Evolutionary conservation across 2,888 invertebrate genomes (phyloP).

Genomic region (Diogma glabrata): DNA sequence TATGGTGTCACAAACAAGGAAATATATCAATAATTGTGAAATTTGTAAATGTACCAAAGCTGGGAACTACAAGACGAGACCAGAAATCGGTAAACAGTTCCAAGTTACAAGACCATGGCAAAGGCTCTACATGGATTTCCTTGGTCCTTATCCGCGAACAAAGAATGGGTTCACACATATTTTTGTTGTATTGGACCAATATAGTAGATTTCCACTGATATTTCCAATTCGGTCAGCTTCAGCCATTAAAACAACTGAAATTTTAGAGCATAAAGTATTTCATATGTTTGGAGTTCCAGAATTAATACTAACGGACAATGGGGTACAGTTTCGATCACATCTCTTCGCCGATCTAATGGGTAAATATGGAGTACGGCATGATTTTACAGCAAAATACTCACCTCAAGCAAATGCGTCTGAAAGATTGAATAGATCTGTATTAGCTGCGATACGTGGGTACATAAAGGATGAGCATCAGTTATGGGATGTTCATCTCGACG

Average conservation of each 20-base stretch:
- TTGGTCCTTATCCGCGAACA: constrained; percentile 7
- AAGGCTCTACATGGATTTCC: constrained; percentile 5
- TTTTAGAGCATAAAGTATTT: background rate
- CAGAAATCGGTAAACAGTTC: background rate
- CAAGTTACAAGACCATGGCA: background rate
- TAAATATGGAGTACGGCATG: too few species aligned
- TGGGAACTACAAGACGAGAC: background rate
- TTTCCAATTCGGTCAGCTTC: background rate
- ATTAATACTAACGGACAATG: background rate
- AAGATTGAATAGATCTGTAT: too few species aligned
- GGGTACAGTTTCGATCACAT: too few species aligned
- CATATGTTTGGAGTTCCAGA: constrained; percentile 1
- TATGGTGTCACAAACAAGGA: too few species aligned
- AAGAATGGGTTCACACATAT: constrained; percentile 6
- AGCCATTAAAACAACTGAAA: background rate
- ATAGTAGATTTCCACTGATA: background rate
- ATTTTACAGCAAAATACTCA: too few species aligned
- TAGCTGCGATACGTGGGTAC: too few species aligned
- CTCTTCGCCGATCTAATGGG: too few species aligned
- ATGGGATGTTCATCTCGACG: too few species aligned
- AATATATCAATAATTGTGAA: background rate
- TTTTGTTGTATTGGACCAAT: constrained; percentile 3
- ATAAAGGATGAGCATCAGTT: too few species aligned
- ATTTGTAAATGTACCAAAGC: background rate
- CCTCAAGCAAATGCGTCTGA: too few species aligned